phyloP scores from a whole-genome alignment of 2,797 vertebrate species.

The Cuniculus paca region DNA sequence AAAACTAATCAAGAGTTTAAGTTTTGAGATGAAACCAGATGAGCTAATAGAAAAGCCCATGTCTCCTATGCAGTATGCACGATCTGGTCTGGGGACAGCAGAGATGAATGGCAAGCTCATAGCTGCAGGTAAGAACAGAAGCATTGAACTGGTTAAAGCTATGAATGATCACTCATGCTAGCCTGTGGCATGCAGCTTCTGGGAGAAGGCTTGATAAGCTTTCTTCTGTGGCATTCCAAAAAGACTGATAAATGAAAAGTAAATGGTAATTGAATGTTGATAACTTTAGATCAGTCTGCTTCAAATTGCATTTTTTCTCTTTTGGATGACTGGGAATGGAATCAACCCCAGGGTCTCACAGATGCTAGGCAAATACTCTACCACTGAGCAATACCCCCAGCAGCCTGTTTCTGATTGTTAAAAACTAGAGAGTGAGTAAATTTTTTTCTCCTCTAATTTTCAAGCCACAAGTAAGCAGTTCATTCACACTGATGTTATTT shows the following conservation, averaged over 20 bases:
- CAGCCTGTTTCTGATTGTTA: background rate
- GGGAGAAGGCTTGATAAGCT: background rate
- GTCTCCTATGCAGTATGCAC: conserved; percentile 97
- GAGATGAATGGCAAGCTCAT: conserved; percentile 94
- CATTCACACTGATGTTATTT: background rate
- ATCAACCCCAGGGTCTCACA: background rate
- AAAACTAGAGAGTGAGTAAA: background rate
- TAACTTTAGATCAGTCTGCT: background rate
- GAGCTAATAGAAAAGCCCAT: conserved; percentile 93
- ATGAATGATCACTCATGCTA: background rate
- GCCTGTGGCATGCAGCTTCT: background rate
- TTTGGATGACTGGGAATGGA: background rate
- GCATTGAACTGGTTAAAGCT: background rate
- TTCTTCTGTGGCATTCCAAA: background rate
- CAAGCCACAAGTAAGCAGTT: background rate
- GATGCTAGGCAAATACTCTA: background rate
- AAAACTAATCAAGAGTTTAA: conserved; percentile 97
- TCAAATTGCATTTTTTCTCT: background rate
- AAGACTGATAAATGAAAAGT: background rate
- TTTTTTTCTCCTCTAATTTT: background rate
- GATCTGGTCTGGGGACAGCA: conserved; percentile 96
- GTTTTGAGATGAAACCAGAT: conserved; percentile 94
- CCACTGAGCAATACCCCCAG: too few species aligned
- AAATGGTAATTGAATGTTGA: background rate
- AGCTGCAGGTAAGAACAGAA: conserved; percentile 92